phyloP scores from a whole-genome alignment of 1,140 invertebrate species.

The Papilio polyxenes region DNA sequence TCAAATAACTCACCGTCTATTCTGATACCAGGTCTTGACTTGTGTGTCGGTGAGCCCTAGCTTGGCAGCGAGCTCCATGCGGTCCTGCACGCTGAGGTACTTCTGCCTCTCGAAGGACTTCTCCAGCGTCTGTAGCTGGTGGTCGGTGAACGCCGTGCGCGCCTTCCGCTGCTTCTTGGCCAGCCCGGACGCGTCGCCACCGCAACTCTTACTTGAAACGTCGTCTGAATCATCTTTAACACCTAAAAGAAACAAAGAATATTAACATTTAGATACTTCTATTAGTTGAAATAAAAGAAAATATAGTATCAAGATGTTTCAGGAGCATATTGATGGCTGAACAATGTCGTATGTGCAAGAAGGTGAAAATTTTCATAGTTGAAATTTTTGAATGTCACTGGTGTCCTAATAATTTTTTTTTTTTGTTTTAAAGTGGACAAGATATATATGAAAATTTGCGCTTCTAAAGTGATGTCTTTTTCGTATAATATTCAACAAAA shows the following conservation, averaged over 20 bases:
- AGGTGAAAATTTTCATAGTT: too few species aligned
- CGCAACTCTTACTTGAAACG: slow-evolving; percentile 73
- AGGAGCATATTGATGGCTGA: too few species aligned
- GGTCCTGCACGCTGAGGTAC: slow-evolving; percentile 98
- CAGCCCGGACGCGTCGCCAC: slow-evolving; percentile 73
- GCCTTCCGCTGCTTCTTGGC: slow-evolving; percentile 98
- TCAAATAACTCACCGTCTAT: slow-evolving; percentile 89
- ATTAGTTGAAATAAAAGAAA: too few species aligned
- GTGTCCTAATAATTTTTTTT: too few species aligned
- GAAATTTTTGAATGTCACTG: too few species aligned
- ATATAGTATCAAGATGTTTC: too few species aligned
- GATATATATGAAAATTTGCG: too few species aligned
- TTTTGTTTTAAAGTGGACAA: too few species aligned
- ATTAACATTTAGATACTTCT: too few species aligned
- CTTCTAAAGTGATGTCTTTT: not conserved
- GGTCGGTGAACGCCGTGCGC: slow-evolving; percentile 98
- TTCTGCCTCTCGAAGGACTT: slow-evolving; percentile 99
- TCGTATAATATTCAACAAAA: not conserved
- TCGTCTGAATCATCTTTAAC: slow-evolving; percentile 77
- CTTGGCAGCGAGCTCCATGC: slow-evolving; percentile 98
- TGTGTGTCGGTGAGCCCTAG: slow-evolving; percentile 98
- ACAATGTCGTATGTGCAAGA: too few species aligned
- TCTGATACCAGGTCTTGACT: slow-evolving; percentile 99
- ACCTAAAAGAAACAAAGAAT: slow-evolving; percentile 53
- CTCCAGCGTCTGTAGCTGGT: slow-evolving; percentile 97